A percentile compares a stretch with the other conserved stretches of the same genome.
phyloP scores from a whole-genome alignment of 2,797 vertebrate species.

The Adelosebastes latens region DNA sequence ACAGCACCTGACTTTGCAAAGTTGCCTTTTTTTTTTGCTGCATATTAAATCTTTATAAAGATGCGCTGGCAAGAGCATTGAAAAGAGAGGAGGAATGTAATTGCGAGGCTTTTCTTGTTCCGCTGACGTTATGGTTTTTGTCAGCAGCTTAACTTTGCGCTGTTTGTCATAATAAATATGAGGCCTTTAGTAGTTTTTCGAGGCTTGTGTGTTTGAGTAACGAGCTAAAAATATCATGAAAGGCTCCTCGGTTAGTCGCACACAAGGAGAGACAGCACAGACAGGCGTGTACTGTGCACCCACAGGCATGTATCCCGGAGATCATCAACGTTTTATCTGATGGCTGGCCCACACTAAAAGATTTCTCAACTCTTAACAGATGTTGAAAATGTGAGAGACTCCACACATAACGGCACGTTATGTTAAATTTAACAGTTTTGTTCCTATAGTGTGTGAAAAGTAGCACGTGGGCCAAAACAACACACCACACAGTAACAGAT shows the following conservation, averaged over 20 bases:
- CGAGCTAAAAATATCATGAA: slow-evolving; percentile 51
- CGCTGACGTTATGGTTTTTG: slow-evolving; percentile 55
- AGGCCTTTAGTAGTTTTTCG: slow-evolving; percentile 38
- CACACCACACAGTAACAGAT: no score
- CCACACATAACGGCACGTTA: no score
- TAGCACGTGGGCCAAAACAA: no score
- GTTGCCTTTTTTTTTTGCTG: slow-evolving; percentile 17
- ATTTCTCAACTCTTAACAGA: no score
- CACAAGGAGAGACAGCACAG: slow-evolving; percentile 12
- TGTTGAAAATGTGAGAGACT: no score
- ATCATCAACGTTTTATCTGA: slow-evolving; percentile 56
- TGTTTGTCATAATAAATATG: slow-evolving; percentile 54
- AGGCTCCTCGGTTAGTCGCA: neutral
- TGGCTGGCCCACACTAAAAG: no score
- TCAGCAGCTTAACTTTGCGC: slow-evolving; percentile 55
- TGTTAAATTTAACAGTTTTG: no score
- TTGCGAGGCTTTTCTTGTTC: slow-evolving; percentile 50
- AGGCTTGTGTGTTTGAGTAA: slow-evolving; percentile 49
- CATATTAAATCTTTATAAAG: slow-evolving; percentile 59
- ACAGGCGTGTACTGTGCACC: slow-evolving; percentile 30
- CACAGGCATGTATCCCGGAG: slow-evolving; percentile 32
- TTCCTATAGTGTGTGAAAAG: no score
- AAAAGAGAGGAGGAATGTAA: slow-evolving; percentile 34
- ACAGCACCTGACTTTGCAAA: slow-evolving; percentile 50
- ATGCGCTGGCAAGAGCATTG: slow-evolving; percentile 26